Evolutionary conservation across 1,140 invertebrate genomes (phyloP).

Genomic region (Patella vulgata): DNA sequence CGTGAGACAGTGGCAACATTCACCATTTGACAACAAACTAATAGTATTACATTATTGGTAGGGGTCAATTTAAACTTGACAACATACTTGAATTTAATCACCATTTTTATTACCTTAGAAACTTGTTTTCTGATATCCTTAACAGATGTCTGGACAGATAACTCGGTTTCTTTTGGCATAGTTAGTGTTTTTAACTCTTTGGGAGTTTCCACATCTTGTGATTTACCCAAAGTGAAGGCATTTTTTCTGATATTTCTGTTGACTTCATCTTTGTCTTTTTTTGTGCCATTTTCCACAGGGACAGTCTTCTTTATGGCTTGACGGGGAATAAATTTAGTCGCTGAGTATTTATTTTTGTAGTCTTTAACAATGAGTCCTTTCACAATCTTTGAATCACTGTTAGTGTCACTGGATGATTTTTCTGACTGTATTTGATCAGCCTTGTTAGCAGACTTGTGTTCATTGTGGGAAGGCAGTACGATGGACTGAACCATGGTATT

Average conservation of each 20-base stretch:
- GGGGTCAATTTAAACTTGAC: too few species aligned
- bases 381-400: too few species aligned
- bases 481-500: not conserved
- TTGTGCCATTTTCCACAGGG: constrained; percentile 13
- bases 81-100: too few species aligned
- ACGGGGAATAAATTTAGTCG: constrained; percentile 56
- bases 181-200: constrained; percentile 9
- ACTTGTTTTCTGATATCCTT: constrained; percentile 46
- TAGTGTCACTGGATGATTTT: too few species aligned
- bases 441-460: not conserved
- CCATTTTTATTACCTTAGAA: constrained; percentile 40
- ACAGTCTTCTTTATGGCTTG: constrained; percentile 37
- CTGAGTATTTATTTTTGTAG: constrained; percentile 29
- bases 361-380: constrained; percentile 39
- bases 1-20: too few species aligned
- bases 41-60: too few species aligned
- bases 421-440: not conserved
- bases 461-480: not conserved
- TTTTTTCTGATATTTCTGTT: constrained; percentile 39
- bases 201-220: constrained; percentile 33
- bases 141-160: constrained; percentile 41
- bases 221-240: constrained; percentile 47
- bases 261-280: constrained; percentile 21
- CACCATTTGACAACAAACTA: too few species aligned
- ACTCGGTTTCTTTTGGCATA: constrained; percentile 24